These are phyloP conservation scores for Geopemphigus sp. DNA, from an alignment of 1,140 invertebrate genomes.

Conservation along the genomic window DNA sequence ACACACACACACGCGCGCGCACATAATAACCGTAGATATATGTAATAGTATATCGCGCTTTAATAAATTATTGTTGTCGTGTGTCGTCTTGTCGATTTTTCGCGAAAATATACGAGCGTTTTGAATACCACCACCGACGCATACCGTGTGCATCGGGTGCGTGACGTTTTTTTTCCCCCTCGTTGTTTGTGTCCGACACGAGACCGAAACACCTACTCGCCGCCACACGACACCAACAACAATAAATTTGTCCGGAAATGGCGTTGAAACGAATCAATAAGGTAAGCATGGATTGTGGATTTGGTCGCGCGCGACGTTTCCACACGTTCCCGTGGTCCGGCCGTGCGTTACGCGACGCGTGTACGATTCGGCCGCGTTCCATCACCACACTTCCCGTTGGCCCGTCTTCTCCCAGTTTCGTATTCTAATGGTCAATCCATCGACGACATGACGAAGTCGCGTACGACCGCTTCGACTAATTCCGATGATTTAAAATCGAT, in stretches of 20 bases:
- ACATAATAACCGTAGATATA: background rate
- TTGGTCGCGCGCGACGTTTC: background rate
- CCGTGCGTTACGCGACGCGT: no score
- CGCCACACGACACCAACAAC: background rate
- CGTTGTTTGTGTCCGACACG: background rate
- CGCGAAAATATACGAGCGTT: background rate
- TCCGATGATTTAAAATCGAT: background rate
- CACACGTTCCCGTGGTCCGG: no score
- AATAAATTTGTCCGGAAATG: constrained; percentile 65
- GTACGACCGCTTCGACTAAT: background rate
- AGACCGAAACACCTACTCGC: background rate
- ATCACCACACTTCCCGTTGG: no score
- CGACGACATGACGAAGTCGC: constrained; percentile 17
- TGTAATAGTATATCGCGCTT: background rate
- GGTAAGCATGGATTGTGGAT: constrained; percentile 63
- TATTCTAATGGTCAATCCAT: constrained; percentile 7
- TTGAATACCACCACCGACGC: background rate
- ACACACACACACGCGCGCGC: background rate
- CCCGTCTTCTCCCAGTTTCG: no score
- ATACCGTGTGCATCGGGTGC: constrained; percentile 9
- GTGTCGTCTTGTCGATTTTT: background rate
- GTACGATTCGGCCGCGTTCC: no score
- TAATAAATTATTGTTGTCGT: no score
- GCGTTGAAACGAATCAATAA: constrained; percentile 96
- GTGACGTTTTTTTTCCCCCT: background rate